Conservation (phyloP, 2,113 vertebrate genomes). For the Hydrochoerus hydrochaeris region DNA sequence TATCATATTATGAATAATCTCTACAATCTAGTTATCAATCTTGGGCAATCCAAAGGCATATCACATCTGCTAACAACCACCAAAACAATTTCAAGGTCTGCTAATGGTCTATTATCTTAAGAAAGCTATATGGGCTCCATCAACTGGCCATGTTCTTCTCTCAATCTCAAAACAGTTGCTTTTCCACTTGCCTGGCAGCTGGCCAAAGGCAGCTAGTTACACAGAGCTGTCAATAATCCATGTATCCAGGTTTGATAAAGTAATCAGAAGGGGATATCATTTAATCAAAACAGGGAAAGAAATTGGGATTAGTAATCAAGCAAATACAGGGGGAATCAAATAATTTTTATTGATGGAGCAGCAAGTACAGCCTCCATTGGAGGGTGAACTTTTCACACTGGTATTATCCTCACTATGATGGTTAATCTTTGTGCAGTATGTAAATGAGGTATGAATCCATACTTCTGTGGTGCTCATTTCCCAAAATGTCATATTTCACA, state of each 20-base stretch:
- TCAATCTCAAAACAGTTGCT: slow-evolving; percentile 74
- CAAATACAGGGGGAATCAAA: slow-evolving; percentile 70
- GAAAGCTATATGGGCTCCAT: slow-evolving; percentile 66
- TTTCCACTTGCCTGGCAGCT: slow-evolving; percentile 61
- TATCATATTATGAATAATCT: neutral
- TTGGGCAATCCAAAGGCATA: slow-evolving; percentile 41
- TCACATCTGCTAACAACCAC: slow-evolving; percentile 1
- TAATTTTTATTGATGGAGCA: slow-evolving; percentile 48
- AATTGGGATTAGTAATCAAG: slow-evolving; percentile 67
- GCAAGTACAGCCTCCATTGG: neutral
- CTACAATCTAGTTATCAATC: slow-evolving; percentile 34
- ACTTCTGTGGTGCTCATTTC: neutral
- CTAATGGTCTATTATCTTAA: slow-evolving; percentile 57
- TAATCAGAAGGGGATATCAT: slow-evolving; percentile 73
- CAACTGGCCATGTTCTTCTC: slow-evolving; percentile 69
- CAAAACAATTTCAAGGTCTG: slow-evolving; percentile 68
- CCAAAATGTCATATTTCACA: slow-evolving; percentile 55
- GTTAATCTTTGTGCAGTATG: slow-evolving; percentile 61
- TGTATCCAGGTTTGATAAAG: slow-evolving; percentile 75
- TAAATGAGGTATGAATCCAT: slow-evolving; percentile 35
- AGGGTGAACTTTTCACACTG: slow-evolving; percentile 56
- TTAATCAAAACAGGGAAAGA: slow-evolving; percentile 76
- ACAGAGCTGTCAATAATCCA: slow-evolving; percentile 78
- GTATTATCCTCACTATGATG: neutral
- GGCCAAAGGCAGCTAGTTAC: slow-evolving; percentile 71